Base-by-base conservation (phyloP, 2,113 vertebrate genomes). In the Okapia johnstoni region DNA sequence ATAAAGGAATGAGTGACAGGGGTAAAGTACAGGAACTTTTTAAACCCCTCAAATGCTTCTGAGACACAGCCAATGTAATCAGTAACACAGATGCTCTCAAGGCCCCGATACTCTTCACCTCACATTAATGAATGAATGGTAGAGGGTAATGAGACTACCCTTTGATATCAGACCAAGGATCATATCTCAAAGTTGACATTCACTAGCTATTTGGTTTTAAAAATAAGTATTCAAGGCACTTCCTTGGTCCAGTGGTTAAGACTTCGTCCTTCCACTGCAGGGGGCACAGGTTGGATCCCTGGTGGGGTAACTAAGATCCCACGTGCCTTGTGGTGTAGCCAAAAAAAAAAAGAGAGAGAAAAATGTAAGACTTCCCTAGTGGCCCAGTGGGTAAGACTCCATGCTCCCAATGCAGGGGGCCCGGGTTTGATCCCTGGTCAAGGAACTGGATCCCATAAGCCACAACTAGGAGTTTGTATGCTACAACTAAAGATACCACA, bases 111-210 rank as follows among this genome's bases (percentile, higher is more conserved):
- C 19, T 70, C 21, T 52, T 85, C 21, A 85, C 40, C 15, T 91
- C 46, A 80, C 4, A 46, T 52, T 25, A 96, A 54, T 58, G 70
- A 95, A 43, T 63, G 60, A 83, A 54, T 52, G 21, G 30, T 46
- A 85, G 0, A 40, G 40, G 46, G 30, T 80, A 33, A 40, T 58
- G 48, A 58, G 30, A 96, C 70, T 28, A 86, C 36, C 14, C 77
- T 91, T 85, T 89, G 46, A 83, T 55, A 36, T 73, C 52, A 83
- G 50, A 96, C 63, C 17, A 55, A 94, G 43, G 40, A 63, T 52
- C 63, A 96, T n/a, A 94, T 76, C 52, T 63, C 73, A 85, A 88
- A 50, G 26, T 66, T 88, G 77, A 73, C 66, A 96, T 91, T 83
- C 73, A 95, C 19, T 92, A 85, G 66, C 26, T 93, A 85, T 33